phyloP scores from a whole-genome alignment of 2,797 vertebrate species.

The Phalanger gymnotis region DNA sequence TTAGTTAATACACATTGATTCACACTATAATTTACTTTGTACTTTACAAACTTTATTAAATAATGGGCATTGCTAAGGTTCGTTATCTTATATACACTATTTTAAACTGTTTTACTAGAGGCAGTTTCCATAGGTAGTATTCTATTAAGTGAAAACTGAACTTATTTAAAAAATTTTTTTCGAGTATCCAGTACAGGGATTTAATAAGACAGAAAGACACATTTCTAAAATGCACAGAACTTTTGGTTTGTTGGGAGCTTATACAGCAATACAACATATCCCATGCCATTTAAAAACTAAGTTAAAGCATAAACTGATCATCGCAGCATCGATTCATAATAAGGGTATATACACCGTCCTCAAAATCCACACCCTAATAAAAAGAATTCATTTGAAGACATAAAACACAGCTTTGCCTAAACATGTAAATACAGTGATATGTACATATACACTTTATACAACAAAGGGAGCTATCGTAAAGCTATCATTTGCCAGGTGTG shows the following conservation, averaged over 20 bases:
- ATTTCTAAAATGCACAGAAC: constrained; percentile 56
- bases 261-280: constrained; percentile 54
- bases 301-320: constrained; percentile 46
- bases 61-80: constrained; percentile 80
- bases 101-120: constrained; percentile 72
- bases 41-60: constrained; percentile 88
- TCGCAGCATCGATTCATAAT: not conserved
- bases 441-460: constrained; percentile 40
- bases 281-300: not conserved
- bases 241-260: constrained; percentile 34
- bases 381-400: constrained; percentile 59
- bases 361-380: constrained; percentile 65
- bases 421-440: constrained; percentile 45
- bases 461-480: not conserved
- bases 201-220: constrained; percentile 57
- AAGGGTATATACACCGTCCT: constrained; percentile 65
- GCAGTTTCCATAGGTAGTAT: constrained; percentile 41
- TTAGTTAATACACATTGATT: constrained; percentile 69
- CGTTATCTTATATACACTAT: constrained; percentile 80
- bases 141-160: constrained; percentile 65
- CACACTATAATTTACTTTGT: constrained; percentile 80
- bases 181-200: constrained; percentile 63
- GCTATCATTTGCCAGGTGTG: no score
- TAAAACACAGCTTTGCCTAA: constrained; percentile 55
- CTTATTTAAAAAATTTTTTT: constrained; percentile 48